Conservation (phyloP, 2,888 invertebrate species). For the Morpho helenor region DNA sequence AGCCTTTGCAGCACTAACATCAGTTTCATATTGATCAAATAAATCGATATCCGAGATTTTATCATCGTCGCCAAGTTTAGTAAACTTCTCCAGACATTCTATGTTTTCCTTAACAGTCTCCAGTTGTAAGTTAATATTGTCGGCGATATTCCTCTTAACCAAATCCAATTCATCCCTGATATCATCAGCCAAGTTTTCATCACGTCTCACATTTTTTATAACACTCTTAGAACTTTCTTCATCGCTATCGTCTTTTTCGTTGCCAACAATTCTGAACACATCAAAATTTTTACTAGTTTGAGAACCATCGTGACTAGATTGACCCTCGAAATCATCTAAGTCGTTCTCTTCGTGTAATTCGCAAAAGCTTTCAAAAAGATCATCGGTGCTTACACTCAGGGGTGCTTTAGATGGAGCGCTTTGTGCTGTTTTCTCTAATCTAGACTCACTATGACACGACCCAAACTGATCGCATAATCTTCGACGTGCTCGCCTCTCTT, state of each 20-base stretch:
- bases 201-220: conserved; percentile 36
- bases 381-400: conserved; percentile 42
- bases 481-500: conserved; percentile 53
- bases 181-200: conserved; percentile 36
- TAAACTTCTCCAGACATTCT: conserved; percentile 44
- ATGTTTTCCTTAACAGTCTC: conserved; percentile 52
- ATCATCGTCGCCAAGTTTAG: conserved; percentile 38
- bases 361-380: conserved; percentile 53
- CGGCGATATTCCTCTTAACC: conserved; percentile 38
- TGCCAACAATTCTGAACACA: conserved; percentile 36
- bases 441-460: conserved; percentile 41
- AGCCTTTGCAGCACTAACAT: conserved; percentile 5
- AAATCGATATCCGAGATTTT: conserved; percentile 33
- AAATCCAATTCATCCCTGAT: conserved; percentile 36
- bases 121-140: conserved; percentile 47
- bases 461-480: conserved; percentile 46
- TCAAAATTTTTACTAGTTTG: conserved; percentile 34
- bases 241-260: conserved; percentile 37
- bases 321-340: conserved; percentile 33
- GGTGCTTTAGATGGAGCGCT: conserved; percentile 34
- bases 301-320: conserved; percentile 35
- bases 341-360: conserved; percentile 43
- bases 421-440: conserved; percentile 31
- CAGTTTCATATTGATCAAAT: conserved; percentile 5
- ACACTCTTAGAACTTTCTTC: conserved; percentile 40